Evolutionary conservation across 2,888 invertebrate genomes (phyloP), one percentile per base, ranked within the genome.

Genomic region (Linnaemya vulpina): DNA sequence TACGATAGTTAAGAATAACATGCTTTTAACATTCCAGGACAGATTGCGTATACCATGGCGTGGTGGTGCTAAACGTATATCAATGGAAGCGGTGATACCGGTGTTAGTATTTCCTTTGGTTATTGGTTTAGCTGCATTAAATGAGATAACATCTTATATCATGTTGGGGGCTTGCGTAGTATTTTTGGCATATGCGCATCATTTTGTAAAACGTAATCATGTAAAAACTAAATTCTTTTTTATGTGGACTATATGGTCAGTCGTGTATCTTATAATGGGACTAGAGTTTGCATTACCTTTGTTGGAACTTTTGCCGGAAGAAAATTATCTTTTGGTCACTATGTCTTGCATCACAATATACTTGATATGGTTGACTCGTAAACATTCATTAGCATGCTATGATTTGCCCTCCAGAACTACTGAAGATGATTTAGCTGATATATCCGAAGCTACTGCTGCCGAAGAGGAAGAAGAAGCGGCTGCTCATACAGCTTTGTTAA

Each of bases 241-340:
- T 84, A 94, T 95, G 87, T 97, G 97, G 96, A 94, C 95, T 0
- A 89, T 96, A 55, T 94, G 95, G 60, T 96, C 96, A 11, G 93
- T 95, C 4, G 88, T 95, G 5, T 94, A 94, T 88, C 92, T 96
- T 90, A 94, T 95, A 89, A 87, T 95, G 25, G 93, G 96, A 22
- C 96, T 96, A 92, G 95, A 97, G 90, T 91, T 94, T 85, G 95
- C 96, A n/a, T 94, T 96, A 43, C 95, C 95, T 8, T 93, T 95
- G 81, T 92, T 96, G 86, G 96, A 96, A 91, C 94, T 97, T 91
- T 90, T 95, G 70, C 93, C 94, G 0, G 94, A 94, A 83, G 96
- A 96, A 88, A 95, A 96, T 89, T 91, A 93, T 49, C 90, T 93
- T 4, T 92, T 95, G 62, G 93, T 95, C 40, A 81, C 89, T 5